Base-by-base conservation (phyloP, 2,113 vertebrate species). In the Eptesicus fuscus region DNA sequence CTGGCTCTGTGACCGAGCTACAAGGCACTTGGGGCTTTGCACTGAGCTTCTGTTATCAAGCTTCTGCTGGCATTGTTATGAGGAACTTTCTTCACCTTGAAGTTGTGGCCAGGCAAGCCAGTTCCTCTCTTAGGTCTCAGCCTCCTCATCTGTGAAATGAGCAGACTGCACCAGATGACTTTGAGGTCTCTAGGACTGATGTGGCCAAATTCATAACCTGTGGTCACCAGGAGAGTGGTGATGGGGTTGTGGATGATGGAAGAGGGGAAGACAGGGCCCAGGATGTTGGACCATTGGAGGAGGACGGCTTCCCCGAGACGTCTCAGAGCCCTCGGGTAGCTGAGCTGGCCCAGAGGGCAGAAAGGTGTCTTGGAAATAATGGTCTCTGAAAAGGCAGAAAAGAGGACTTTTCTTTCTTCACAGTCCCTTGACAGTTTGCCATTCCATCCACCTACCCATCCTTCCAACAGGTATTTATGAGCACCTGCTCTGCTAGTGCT, bases 61-160 rank as follows among this genome's bases (percentile, higher is more conserved):
- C 14, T 80, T 61, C 42, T 59, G 37, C 22, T 61, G 44, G 65
- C 14, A 32, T 0, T 2, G 83, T 47, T 40, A 16, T 0, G 2
- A 65, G 73, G 25, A 69, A 42, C 70, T 83, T 25, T 78, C 5
- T 65, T 76, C 6, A 44, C 16, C 76, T 53, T 16, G 91, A n/a
- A n/a, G 28, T 9, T 42, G 35, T 18, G 2, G 10, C 28, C 20
- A 0, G 35, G n/a, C 83, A 65, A 82, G 73, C 42, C 69, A 4
- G 4, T 12, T 77, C 25, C 44, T 30, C 17, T 76, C n/a, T n/a
- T 28, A 61, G 22, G 22, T 78, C 88, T 87, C 35, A 78, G 32
- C 67, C 53, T 94, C 16, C 25, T 74, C 61, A 13, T 79, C 67
- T 67, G 28, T 73, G 32, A 70, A 42, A 40, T 77, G 91, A 47